Base-by-base conservation (phyloP, 2,797 vertebrate species). In the Tokudaia tokunoshimensis region DNA sequence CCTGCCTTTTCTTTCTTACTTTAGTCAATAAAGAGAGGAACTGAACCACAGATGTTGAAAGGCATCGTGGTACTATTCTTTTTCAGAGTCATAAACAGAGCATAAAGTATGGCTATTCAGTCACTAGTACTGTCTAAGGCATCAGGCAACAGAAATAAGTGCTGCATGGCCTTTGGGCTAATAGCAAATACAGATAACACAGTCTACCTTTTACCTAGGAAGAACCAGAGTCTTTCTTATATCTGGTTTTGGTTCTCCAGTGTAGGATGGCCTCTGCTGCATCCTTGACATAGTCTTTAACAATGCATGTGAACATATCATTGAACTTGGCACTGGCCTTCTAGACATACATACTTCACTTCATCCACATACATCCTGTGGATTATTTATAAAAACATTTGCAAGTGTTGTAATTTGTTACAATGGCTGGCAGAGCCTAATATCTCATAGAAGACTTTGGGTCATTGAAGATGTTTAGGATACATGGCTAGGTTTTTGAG, bases 21-120 rank as follows among this genome's bases (percentile, higher is more conserved):
- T 90, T 20, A 78, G 14, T 83, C 50, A 79, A 87, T 8, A 85
- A 52, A 79, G 24, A 50, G 84, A 63, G 26, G 75, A 95, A 81
- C 2, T 65, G 72, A 90, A 79, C 20, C 6, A 52, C 13, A 86
- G 65, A 74, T 86, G 8, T 22, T 63, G 34, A 94, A 65, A 59
- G 55, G 31, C 20, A 85, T 70, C 22, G 47, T n/a, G 31, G 13
- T 31, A 72, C 3, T 31, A 83, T 14, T 14, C 14, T 26, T 79
- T 81, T 95, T 78, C 55, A 79, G 44, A 81, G 47, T 78, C 52
- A 95, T 47, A 91, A 93, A 81, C 44, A 41, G 65, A 81, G 76
- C 44, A 63, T 59, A n/a, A 14, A 11, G 15, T n/a, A 74, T 55
- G 79, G 9, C 11, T 91, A 93, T 85, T 44, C 52, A 82, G 61